These are phyloP conservation scores for Tachysurus fulvidraco DNA, from an alignment of 2,113 vertebrate genomes.

Conservation along the genomic window DNA sequence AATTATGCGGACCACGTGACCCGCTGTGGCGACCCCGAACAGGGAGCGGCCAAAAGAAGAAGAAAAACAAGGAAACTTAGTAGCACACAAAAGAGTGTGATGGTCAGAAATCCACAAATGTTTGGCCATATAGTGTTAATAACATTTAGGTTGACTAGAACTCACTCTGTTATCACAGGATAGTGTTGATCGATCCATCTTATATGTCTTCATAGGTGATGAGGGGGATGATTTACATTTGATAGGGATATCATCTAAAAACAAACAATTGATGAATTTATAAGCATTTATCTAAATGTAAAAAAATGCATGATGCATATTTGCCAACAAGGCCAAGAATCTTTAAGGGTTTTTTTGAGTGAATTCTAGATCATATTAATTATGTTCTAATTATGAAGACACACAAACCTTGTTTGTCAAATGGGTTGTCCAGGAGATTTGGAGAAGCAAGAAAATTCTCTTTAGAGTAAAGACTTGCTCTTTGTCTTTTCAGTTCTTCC, in stretches of 20 bases:
- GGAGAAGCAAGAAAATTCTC: constrained; percentile 63
- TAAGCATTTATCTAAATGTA: background rate
- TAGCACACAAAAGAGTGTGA: background rate
- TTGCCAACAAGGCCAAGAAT: background rate
- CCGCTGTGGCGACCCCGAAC: no score
- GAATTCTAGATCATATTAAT: background rate
- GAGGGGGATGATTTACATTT: constrained; percentile 78
- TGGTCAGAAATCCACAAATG: background rate
- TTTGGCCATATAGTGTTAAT: background rate
- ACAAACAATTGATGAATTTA: background rate
- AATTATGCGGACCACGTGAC: no score
- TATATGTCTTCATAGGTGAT: constrained; percentile 76
- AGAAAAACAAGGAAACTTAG: background rate
- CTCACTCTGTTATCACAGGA: constrained; percentile 77
- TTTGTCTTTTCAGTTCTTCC: constrained; percentile 75
- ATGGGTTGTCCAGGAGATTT: constrained; percentile 65
- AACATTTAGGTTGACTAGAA: background rate
- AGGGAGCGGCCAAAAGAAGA: no score
- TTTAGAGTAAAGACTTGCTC: constrained; percentile 67
- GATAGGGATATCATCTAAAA: constrained; percentile 65
- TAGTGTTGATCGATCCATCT: constrained; percentile 73
- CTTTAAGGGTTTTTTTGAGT: background rate
- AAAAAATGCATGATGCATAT: background rate
- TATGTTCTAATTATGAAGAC: background rate
- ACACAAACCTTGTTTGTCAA: constrained; percentile 70